Evolutionary conservation across 1,140 invertebrate genomes (phyloP).

Genomic region (Oncopodura yosiiana): DNA sequence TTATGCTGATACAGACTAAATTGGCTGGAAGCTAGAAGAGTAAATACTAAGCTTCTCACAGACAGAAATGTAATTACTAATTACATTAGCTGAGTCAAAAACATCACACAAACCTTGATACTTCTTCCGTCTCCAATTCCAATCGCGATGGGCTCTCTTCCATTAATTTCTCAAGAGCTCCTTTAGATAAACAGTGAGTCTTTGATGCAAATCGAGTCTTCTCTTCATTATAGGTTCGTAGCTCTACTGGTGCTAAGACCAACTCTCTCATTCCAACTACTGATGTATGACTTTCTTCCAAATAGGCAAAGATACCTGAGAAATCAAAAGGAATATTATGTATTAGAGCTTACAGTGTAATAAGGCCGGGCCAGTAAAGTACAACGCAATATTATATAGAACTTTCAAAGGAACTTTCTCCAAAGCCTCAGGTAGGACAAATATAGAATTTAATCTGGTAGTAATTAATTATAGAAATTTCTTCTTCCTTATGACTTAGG

Average conservation of each 20-base stretch:
- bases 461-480: too few relatives aligned
- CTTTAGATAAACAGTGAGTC: constrained; percentile 31
- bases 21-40: constrained; percentile 2
- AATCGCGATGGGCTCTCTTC: constrained; percentile 9
- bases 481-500: too few relatives aligned
- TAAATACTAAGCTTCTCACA: constrained; percentile 4
- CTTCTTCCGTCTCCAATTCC: not conserved
- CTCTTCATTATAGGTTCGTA: not conserved
- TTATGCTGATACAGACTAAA: constrained; percentile 3
- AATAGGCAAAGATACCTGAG: constrained; percentile 62
- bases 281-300: constrained; percentile 89
- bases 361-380: too few relatives aligned
- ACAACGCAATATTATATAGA: too few relatives aligned
- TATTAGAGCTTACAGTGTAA: too few relatives aligned
- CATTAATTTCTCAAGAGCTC: constrained; percentile 28
- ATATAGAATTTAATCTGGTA: not conserved
- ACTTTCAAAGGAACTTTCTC: constrained; percentile 9
- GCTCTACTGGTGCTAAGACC: constrained; percentile 17
- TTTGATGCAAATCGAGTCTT: not conserved
- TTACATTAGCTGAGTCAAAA: constrained; percentile 15
- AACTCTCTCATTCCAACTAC: constrained; percentile 80
- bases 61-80: constrained; percentile 21
- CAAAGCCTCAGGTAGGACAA: not conserved
- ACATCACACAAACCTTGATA: not conserved
- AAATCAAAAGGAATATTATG: not conserved